Evolutionary conservation across 2,888 invertebrate species (phyloP), one percentile per base, ranked within the genome.

Genomic region (Epistrophe eligans): DNA sequence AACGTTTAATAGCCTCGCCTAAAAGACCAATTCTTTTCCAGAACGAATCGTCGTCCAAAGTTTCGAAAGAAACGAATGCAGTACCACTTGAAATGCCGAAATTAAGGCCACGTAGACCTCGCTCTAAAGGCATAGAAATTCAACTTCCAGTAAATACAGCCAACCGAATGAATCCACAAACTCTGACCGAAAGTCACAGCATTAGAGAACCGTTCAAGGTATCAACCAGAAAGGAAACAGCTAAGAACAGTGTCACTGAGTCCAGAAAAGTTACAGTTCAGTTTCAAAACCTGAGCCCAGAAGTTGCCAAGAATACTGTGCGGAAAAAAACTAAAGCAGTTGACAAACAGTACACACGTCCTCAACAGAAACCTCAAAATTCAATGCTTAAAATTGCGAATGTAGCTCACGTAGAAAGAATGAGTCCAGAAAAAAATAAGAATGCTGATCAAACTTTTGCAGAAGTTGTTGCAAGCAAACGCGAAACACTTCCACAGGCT

Each of bases 231-330:
- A 9, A 35, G 13, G 71, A 43, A 11, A 57, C 43, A 10, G 0
- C 15, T 7, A 13, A 19, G 10, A 76, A 24, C 9, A 43, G 15
- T n/a, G 5, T 15, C 28, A n/a, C 19, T 8, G 15, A 45, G 8
- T n/a, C 67, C 2, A 81, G 70, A 32, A 11, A 60, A 8, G 73
- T 85, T n/a, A 85, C 77, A 0, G 77, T 85, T 1, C 77, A 82
- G 17, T 85, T 82, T 24, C 82, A 85, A 24, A 79, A 85, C 40
- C 15, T 85, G 0, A 74, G 11, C 13, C 77, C 85, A 6, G 82
- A 77, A 4, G 1, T 82, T 24, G 82, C 64, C 9, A 85, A 71
- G 38, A 85, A 64, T 4, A 85, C 85, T 24, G 77, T 82, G 0
- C 60, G 77, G 40, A 74, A 64, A 4, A 24, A 6, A 0, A 24